Base-by-base conservation (phyloP, 2,797 vertebrate species). In the Amniataba percoides region DNA sequence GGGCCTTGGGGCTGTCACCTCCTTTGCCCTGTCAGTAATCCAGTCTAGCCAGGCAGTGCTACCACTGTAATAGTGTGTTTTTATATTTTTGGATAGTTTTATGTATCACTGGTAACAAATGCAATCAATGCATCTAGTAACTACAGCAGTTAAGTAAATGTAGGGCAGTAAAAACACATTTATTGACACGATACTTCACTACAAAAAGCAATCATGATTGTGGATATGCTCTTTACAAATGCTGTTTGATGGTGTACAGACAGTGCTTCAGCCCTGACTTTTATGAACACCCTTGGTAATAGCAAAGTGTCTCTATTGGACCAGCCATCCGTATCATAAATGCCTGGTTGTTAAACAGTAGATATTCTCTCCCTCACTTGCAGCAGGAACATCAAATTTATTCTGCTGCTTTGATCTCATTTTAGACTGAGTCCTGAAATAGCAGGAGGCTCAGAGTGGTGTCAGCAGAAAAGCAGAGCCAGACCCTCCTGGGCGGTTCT, bases 341-440 rank as follows among this genome's bases (percentile, higher is more conserved):
- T 65, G 57, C 36, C 74, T 80, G 72, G 75, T 76, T 43, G 62
- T 90, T 87, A 87, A 89, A 87, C 72, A 77, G 76, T 66, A 68
- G 81, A 89, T 83, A 61, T 53, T 67, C 80, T 72, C 73, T 74
- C 71, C 77, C 60, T 58, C 55, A 39, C 69, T 70, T 57, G 80
- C 73, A 66, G 82, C 78, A 62, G 57, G 71, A 82, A 84, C 82
- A 88, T 87, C 82, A 83, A 53, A 88, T 89, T 83, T 82, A 87
- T 87, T 92, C 82, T 66, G 72, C 82, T 53, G 75, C 87, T 90
- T 90, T 92, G 83, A 92, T 93, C 91, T 92, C 70, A 77, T 89
- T 88, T 88, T 83, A 87, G 80, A 78, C 75, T 1, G 60, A 75
- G 79, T 88, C 87, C 89, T 77, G 83, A 88, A 91, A 86, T 87